Conservation (phyloP, 53 echinoderm and acorn worm genomes). For the Holothuria scabra region DNA sequence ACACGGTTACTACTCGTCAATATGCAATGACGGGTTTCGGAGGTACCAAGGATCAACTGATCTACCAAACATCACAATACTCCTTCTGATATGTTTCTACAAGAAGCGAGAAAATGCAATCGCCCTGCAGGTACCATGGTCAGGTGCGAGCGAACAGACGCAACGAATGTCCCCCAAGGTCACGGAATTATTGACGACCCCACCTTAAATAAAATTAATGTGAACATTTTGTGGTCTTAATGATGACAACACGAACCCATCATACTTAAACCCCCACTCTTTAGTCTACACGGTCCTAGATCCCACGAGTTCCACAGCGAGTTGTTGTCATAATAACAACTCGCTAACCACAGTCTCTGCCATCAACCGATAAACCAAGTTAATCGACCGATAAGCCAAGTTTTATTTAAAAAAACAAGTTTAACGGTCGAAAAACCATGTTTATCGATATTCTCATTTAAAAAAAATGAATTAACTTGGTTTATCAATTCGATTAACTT, state of each 20-base stretch:
- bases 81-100: background rate
- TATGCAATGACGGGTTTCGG: background rate
- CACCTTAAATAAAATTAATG: background rate
- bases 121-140: background rate
- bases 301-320: too few species aligned
- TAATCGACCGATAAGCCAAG: too few species aligned
- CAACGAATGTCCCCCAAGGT: background rate
- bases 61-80: background rate
- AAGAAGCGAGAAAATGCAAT: background rate
- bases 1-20: background rate
- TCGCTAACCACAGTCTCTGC: constrained; percentile 33
- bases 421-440: too few species aligned
- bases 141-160: background rate
- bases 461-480: too few species aligned
- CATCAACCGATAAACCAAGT: too few species aligned
- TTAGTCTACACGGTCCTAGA: background rate
- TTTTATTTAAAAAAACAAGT: too few species aligned
- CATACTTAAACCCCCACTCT: background rate
- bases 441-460: too few species aligned
- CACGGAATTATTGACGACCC: background rate
- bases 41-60: constrained; percentile 1
- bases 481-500: too few species aligned
- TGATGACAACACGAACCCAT: background rate
- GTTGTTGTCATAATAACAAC: constrained; percentile 38
- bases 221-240: constrained; percentile 3